These are phyloP conservation scores for Corythucha ciliata DNA, from an alignment of 2,888 invertebrate genomes.

Conservation along the genomic window DNA sequence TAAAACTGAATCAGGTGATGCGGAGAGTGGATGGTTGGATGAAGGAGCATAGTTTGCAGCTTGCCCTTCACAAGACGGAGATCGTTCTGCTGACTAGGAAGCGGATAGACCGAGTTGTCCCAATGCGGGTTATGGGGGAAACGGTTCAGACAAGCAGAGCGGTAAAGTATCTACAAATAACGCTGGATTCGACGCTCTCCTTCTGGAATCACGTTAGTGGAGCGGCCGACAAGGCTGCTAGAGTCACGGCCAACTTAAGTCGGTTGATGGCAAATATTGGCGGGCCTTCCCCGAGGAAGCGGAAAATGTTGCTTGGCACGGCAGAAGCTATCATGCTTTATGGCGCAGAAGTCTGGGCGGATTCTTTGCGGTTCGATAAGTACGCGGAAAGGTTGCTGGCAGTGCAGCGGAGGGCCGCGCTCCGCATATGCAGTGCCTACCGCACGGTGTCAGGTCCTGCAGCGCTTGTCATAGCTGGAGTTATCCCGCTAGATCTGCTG, in stretches of 20 bases:
- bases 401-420: slow-evolving; percentile 8
- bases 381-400: slow-evolving; percentile 4
- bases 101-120: slow-evolving; percentile 8
- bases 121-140: slow-evolving; percentile 25
- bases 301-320: slow-evolving; percentile 22
- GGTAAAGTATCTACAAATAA: slow-evolving; percentile 20
- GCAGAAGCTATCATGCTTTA: slow-evolving; percentile 6
- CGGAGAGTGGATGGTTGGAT: slow-evolving; percentile 26
- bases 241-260: slow-evolving; percentile 21
- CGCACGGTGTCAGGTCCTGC: slow-evolving; percentile 18
- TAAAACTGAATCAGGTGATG: slow-evolving; percentile 19
- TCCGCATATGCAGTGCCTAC: slow-evolving; percentile 29
- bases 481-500: background rate
- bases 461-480: background rate
- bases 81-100: slow-evolving; percentile 28
- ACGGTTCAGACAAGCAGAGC: slow-evolving; percentile 12
- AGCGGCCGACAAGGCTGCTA: slow-evolving; percentile 29
- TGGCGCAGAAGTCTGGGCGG: background rate
- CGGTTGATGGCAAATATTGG: slow-evolving; percentile 32
- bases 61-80: slow-evolving; percentile 31
- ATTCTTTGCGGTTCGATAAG: slow-evolving; percentile 1
- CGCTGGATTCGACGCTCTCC: slow-evolving; percentile 28
- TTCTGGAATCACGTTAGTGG: slow-evolving; percentile 29
- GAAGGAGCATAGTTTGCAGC: slow-evolving; percentile 23
- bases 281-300: slow-evolving; percentile 25